These are phyloP conservation scores for Galaxias olidus DNA, from an alignment of 2,797 vertebrate genomes.

Conservation along the genomic window DNA sequence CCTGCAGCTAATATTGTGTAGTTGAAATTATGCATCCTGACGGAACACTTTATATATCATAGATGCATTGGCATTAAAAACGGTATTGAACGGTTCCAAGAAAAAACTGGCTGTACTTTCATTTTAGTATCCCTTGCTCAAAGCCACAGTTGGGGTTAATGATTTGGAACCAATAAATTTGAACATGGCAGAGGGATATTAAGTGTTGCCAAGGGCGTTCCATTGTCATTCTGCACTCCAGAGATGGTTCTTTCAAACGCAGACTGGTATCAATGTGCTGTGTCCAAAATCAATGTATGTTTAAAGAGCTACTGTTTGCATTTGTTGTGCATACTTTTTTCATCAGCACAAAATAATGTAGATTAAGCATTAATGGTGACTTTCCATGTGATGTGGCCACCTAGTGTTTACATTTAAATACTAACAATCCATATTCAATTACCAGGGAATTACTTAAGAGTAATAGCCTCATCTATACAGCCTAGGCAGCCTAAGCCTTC, in stretches of 20 bases:
- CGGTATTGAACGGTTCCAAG: conserved; percentile 26
- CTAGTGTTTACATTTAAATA: conserved; percentile 14
- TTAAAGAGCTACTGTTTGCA: background rate
- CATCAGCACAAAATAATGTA: conserved; percentile 31
- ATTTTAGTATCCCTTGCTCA: conserved; percentile 9
- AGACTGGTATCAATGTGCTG: background rate
- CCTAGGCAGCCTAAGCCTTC: conserved; percentile 9
- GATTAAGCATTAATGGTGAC: conserved; percentile 48
- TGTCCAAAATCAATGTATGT: conserved; percentile 28
- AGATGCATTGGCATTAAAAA: conserved; percentile 10
- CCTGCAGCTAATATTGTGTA: conserved; percentile 6
- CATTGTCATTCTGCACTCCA: conserved; percentile 13
- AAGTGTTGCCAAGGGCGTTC: conserved; percentile 5
- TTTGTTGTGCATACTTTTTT: conserved; percentile 24
- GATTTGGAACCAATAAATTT: conserved; percentile 27
- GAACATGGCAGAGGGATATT: background rate
- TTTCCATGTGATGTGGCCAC: conserved; percentile 11
- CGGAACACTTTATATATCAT: conserved; percentile 17
- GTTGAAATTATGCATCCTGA: conserved; percentile 16
- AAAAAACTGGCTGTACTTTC: conserved; percentile 2
- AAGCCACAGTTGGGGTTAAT: conserved; percentile 23
- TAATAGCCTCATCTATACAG: conserved; percentile 34
- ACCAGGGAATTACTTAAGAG: conserved; percentile 14
- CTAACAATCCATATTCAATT: conserved; percentile 44
- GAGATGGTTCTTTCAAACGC: conserved; percentile 9